phyloP scores from a whole-genome alignment of 1,140 invertebrate species.

The Amyelois transitella region DNA sequence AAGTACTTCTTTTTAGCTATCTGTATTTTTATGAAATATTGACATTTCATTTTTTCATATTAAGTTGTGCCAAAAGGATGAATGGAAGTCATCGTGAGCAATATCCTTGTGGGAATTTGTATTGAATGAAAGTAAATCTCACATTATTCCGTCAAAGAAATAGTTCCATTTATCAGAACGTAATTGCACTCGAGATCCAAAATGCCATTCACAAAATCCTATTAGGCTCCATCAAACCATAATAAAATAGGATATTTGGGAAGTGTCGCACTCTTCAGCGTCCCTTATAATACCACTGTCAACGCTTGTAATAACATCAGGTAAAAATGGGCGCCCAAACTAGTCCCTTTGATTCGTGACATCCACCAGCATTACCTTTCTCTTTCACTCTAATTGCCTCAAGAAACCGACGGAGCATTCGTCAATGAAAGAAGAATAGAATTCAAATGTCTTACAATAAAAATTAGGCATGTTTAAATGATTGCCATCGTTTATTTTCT shows the following conservation, averaged over 20 bases:
- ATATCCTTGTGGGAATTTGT: neutral
- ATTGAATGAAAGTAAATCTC: neutral
- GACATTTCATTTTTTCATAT: no score
- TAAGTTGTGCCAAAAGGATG: neutral
- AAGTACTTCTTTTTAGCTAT: no score
- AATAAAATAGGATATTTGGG: conserved; percentile 30
- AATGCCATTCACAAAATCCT: conserved; percentile 22
- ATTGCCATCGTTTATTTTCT: conserved; percentile 40
- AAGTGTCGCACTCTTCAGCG: conserved; percentile 31
- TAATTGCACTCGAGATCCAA: neutral
- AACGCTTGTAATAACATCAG: conserved; percentile 61
- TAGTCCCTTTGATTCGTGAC: conserved; percentile 44
- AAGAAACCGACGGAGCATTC: conserved; percentile 35
- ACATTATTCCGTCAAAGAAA: neutral
- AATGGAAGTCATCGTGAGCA: neutral
- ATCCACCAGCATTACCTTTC: conserved; percentile 40
- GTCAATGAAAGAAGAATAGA: conserved; percentile 37
- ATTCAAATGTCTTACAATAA: conserved; percentile 30
- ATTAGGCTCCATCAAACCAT: conserved; percentile 21
- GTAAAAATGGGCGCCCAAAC: conserved; percentile 62
- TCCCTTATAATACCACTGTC: conserved; percentile 54
- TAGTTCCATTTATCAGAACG: neutral
- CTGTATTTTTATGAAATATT: no score
- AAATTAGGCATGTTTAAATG: conserved; percentile 46
- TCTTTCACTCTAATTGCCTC: conserved; percentile 49